Base-by-base conservation (phyloP, 53 echinoderm and acorn worm genomes). In the Holothuria leucospilota region DNA sequence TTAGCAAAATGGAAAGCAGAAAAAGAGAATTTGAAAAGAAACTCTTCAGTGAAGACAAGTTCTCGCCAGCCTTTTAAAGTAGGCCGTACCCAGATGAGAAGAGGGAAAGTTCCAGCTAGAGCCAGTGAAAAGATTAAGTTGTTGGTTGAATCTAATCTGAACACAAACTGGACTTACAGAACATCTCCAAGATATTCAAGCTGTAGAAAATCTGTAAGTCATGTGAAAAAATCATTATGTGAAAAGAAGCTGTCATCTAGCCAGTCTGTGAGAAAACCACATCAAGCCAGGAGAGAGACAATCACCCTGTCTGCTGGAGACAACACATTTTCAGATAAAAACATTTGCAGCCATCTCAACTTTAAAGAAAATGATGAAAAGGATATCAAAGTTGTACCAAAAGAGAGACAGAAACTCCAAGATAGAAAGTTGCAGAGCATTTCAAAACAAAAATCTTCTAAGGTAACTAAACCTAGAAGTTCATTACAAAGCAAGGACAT, bases 101-200 rank as follows among this genome's bases (percentile, higher is more conserved):
- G 38, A 29, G 34, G 34, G 21, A 80, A 60, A 38, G 61, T 80
- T 29, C 80, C 80, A 16, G 26, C 59, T 20, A 80, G 53, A 60
- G 80, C 80, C 21, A 80, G 80, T 29, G 80, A 80, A 38, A 80
- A 60, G 80, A 60, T 80, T n/a, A 80, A 80, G 52, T 59, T 80
- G 28, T 39, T 80, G 0, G 59, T 61, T 16, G 80, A 80, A 34
- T 80, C 80, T 21, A 80, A 80, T 60, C 61, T 14, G 52, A 80
- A 61, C 15, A 80, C 80, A 60, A 80, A n/a, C 30, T 80, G 80
- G 80, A 80, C 20, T 18, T 80, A 59, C 18, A 27, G 59, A 27
- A 80, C 60, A 30, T 80, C 80, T 28, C 80, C 80, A 14, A 59
- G 80, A 80, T 59, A 80, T 34, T 59, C 59, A 59, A 80, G 34